Evolutionary conservation across 2,113 vertebrate species (phyloP), one percentile per base, ranked within the genome.

Genomic region (Megalops atlanticus): DNA sequence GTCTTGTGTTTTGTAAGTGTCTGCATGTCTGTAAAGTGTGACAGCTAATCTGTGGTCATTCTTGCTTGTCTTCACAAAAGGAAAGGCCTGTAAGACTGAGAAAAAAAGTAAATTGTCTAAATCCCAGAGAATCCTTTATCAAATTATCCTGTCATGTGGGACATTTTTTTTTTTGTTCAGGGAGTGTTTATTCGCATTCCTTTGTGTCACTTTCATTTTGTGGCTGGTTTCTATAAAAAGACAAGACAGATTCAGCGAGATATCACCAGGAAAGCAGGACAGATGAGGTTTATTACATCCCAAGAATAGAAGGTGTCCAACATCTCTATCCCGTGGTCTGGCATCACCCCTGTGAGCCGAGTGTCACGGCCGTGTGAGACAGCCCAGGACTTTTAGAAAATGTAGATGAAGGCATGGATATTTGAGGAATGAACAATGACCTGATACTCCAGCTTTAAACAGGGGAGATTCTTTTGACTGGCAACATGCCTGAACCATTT

Each of bases 111-210:
- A 24, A 40, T 38, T 21, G 70, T 73, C 18, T 36, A 24, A 7
- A 36, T 73, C 18, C 16, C 15, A 38, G 18, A 16, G 38, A 73
- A 73, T 40, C 16, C 71, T 31, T 64, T 64, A 5, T 64, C 58
- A 64, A 64, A 64, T 64, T 64, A 64, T 4, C 58, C 58, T 64
- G 58, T 64, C 58, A 64, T 64, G 58, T 31, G 10, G 58, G 58
- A 64, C 58, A 31, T 64, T 64, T 64, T n/a, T n/a, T n/a, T n/a
- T n/a, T n/a, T n/a, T 64, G 58, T 64, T 64, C 58, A 31, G 58
- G 58, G 58, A 64, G 24, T 64, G 24, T 64, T 64, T 64, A 64
- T 64, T 64, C 31, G 24, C n/a, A 27, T 64, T 15, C 58, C 58
- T 27, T 7, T 64, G n/a, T 64, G 58, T 64, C 58, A 64, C 31